These are phyloP conservation scores for Torymus aiolomorphi DNA, from an alignment of 2,888 invertebrate species.

Conservation along the genomic window DNA sequence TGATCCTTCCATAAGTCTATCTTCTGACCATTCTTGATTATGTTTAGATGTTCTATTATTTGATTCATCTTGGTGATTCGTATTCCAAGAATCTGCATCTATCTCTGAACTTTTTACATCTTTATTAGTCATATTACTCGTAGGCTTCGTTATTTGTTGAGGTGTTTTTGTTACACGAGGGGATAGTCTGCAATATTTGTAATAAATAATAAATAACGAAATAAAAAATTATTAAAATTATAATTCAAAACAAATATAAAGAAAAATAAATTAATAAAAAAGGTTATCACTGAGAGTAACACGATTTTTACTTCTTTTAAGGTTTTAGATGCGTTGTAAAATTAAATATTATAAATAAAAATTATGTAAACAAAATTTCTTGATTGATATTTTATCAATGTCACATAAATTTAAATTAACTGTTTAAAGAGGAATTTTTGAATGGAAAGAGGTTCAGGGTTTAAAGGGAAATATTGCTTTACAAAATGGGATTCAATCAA, in stretches of 20 bases:
- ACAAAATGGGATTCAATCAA: slow-evolving; percentile 35
- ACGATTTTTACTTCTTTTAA: no score
- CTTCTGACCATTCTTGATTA: slow-evolving; percentile 71
- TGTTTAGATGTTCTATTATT: slow-evolving; percentile 66
- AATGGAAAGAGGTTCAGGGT: background rate
- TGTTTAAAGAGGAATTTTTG: background rate
- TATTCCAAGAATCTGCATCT: slow-evolving; percentile 70
- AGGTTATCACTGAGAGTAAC: no score
- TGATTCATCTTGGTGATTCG: slow-evolving; percentile 67
- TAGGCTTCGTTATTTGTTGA: slow-evolving; percentile 68
- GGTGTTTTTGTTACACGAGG: slow-evolving; percentile 74
- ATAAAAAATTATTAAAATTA: slow-evolving; percentile 23
- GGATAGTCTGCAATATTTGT: slow-evolving; percentile 67
- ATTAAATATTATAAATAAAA: no score
- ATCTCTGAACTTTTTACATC: slow-evolving; percentile 67
- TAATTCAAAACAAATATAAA: no score
- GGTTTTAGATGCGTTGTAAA: no score
- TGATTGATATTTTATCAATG: no score
- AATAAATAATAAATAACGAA: background rate
- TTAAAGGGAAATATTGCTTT: slow-evolving; percentile 6
- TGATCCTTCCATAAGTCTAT: slow-evolving; percentile 67
- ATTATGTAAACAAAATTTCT: no score
- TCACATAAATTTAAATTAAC: no score
- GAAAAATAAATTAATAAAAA: no score
- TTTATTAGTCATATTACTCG: slow-evolving; percentile 66